A percentile compares a stretch with the other conserved stretches of the same genome.
These are phyloP conservation scores for Nezara viridula DNA, from an alignment of 2,888 invertebrate genomes.

Conservation along the genomic window DNA sequence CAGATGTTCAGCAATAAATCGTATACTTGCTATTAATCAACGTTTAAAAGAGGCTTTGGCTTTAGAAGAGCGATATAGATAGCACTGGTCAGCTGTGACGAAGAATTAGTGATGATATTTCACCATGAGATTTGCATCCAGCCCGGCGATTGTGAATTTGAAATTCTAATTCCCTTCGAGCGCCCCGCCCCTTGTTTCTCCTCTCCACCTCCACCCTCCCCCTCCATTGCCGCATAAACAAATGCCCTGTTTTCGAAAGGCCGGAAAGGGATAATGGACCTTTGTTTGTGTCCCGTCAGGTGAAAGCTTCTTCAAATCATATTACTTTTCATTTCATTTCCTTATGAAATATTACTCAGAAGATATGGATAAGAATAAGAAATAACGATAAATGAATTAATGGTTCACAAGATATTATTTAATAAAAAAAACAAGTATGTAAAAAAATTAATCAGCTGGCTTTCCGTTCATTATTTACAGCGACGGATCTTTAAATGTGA, in stretches of 20 bases:
- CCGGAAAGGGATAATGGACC: background rate
- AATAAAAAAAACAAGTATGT: no score
- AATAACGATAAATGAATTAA: no score
- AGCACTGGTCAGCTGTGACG: background rate
- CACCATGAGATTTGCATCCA: slow-evolving; percentile 9
- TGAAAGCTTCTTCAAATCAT: background rate
- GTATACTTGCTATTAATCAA: background rate
- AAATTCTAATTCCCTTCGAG: slow-evolving; percentile 11
- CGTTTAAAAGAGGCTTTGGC: background rate
- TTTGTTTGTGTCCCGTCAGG: background rate
- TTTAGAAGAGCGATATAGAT: background rate
- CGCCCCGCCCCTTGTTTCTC: background rate
- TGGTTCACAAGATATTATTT: no score
- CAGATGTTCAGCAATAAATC: background rate
- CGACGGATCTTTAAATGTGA: no score
- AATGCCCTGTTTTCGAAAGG: background rate
- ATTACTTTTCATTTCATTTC: background rate
- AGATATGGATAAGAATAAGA: no score
- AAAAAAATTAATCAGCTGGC: no score
- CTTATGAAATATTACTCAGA: no score
- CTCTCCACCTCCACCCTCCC: no score
- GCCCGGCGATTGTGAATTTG: slow-evolving; percentile 12
- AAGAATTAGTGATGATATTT: slow-evolving; percentile 25
- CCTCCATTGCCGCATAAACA: background rate
- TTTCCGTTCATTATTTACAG: no score